Evolutionary conservation across 2,888 invertebrate genomes (phyloP), one percentile per base, ranked within the genome.

Genomic region (Hypomecis punctinalis): DNA sequence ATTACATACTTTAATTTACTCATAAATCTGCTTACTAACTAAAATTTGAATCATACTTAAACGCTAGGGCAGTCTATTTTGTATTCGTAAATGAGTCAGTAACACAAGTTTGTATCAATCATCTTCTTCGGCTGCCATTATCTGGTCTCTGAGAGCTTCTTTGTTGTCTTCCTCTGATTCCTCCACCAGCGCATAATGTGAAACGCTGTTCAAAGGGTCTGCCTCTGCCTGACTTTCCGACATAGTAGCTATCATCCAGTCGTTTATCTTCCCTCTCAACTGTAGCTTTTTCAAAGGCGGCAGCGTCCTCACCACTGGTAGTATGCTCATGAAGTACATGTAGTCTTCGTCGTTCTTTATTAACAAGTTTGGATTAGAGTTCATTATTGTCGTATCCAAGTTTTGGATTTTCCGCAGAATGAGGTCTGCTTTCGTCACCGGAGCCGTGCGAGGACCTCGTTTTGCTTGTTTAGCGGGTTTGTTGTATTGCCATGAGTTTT

Each of bases 241-340:
- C 33, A 62, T 2, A 1, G 71, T 67, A 8, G 77, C 75, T 45
- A 81, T 55, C 13, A 81, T 52, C 77, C 77, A 79, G 36, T 76
- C 73, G 63, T 78, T 78, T 2, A 81, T 68, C 67, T 73, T 78
- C 8, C 76, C 74, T 10, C 75, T 66, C 9, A 81, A 70, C 42
- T 76, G 75, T 35, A 80, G 70, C 62, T 80, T 80, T 66, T 77
- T 79, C 7, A 81, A 61, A 6, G 76, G 76, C 0, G 72, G 61
- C 49, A 81, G 45, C 42, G 71, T 73, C 65, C 72, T 71, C 45
- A 81, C 69, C 0, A 73, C 73, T 0, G 79, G 78, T 52, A 80
- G 43, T 8, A 81, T 53, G 53, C 79, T 80, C 64, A 78, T 67
- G 11, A 81, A 70, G 46, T 72, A 79, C 74, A 79, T 68, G 58